These are phyloP conservation scores for Glyptemys insculpta DNA, from an alignment of 2,797 vertebrate genomes.

Conservation along the genomic window DNA sequence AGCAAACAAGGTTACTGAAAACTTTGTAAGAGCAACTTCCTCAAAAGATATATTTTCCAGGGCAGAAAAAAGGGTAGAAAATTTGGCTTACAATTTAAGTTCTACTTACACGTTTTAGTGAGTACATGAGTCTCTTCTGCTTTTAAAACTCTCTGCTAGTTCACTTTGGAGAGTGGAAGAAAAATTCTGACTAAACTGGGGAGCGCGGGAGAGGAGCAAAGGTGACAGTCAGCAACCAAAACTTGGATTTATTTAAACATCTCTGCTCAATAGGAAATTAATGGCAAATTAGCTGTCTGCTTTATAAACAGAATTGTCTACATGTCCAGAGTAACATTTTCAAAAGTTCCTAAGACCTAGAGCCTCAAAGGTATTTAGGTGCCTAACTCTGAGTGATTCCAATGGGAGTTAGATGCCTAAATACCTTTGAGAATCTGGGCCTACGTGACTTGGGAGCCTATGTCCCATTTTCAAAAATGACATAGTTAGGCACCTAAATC, in stretches of 20 bases:
- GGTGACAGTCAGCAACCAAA: slow-evolving; percentile 66
- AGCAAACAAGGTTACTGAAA: slow-evolving; percentile 36
- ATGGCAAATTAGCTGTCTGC: slow-evolving; percentile 27
- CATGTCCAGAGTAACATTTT: background rate
- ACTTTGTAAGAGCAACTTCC: slow-evolving; percentile 49
- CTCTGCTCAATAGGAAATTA: slow-evolving; percentile 39
- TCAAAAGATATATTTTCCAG: slow-evolving; percentile 16
- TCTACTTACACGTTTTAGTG: slow-evolving; percentile 35
- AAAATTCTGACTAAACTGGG: slow-evolving; percentile 30
- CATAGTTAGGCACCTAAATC: background rate
- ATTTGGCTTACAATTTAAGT: slow-evolving; percentile 21
- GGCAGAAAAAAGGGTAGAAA: background rate
- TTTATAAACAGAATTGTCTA: background rate
- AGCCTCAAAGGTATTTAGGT: background rate
- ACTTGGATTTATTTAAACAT: slow-evolving; percentile 38
- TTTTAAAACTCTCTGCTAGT: slow-evolving; percentile 20
- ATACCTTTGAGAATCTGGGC: background rate
- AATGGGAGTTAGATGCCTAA: background rate
- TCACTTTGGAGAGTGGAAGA: slow-evolving; percentile 59
- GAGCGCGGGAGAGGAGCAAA: slow-evolving; percentile 6
- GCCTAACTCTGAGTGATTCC: background rate
- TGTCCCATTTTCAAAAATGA: background rate
- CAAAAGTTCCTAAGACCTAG: background rate
- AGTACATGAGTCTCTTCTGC: background rate
- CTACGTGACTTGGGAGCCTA: background rate